phyloP scores from a whole-genome alignment of 2,888 invertebrate genomes.

The Scaptomyza polygonia region DNA sequence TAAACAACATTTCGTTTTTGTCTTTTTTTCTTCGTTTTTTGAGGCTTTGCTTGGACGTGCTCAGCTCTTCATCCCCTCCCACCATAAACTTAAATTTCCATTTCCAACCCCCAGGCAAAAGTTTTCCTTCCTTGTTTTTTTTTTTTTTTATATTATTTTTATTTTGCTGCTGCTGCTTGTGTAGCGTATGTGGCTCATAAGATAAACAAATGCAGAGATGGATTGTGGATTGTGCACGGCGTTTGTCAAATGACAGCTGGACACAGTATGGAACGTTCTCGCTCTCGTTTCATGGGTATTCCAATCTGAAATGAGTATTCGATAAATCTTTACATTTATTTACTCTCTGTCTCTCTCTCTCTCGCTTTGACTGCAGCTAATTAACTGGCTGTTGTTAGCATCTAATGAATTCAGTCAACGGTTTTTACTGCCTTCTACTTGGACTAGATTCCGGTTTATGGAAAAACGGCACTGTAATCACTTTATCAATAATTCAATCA shows the following conservation, averaged over 20 bases:
- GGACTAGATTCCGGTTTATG: constrained; percentile 35
- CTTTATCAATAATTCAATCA: constrained; percentile 80
- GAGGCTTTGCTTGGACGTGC: constrained; percentile 44
- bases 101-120: constrained; percentile 28
- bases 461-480: constrained; percentile 61
- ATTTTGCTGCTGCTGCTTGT: constrained; percentile 52
- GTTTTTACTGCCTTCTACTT: constrained; percentile 52
- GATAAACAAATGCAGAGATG: constrained; percentile 79
- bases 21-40: constrained; percentile 15
- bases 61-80: background rate
- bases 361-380: constrained; percentile 28
- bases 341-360: background rate
- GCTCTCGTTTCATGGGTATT: constrained; percentile 16
- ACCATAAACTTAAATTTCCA: constrained; percentile 31
- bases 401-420: constrained; percentile 60
- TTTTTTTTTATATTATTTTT: constrained; percentile 10
- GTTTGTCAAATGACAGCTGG: constrained; percentile 67
- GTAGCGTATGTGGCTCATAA: too few relatives aligned
- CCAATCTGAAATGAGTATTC: constrained; percentile 70
- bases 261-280: constrained; percentile 22
- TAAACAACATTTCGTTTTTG: constrained; percentile 74
- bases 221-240: constrained; percentile 62
- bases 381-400: constrained; percentile 44
- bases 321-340: constrained; percentile 55
- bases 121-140: constrained; percentile 24